Base-by-base conservation (phyloP, 2,797 vertebrate species). In the Notolabrus celidotus region DNA sequence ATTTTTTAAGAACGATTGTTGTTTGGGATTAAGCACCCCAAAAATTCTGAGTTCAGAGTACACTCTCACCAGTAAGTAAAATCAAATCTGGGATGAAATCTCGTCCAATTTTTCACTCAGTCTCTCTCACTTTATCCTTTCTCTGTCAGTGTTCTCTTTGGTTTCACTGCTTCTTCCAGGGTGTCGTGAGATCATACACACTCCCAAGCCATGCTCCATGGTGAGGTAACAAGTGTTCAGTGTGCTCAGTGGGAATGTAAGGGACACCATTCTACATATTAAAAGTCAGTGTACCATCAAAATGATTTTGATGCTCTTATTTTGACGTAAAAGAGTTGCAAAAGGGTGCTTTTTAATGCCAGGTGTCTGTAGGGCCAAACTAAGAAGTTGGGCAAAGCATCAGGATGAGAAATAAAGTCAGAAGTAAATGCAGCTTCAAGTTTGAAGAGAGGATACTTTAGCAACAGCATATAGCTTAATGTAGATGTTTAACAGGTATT, bases 261-360 rank as follows among this genome's bases (percentile, higher is more conserved):
- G 46, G 22, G 25, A 27, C 23, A 25, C 46, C 7, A 47, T 47
- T 46, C 12, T 25, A 15, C 46, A 6, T 15, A 25, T 47, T 9
- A 11, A 47, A 47, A 47, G 46, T 47, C 46, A 47, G 46, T 47
- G 46, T 47, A 47, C 46, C 46, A 47, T 47, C 46, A 47, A 47
- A 47, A 25, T 25, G 11, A 47, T 47, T 47, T 3, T 47, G 7
- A 47, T 16, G 22, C 20, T 25, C 22, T 19, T 14, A 22, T 15
- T 47, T 47, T 47, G 23, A 25, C 46, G 46, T 25, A 15, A 16
- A 16, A 47, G 6, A 8, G 22, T 16, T 12, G 16, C 22, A 25
- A 20, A 12, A 22, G 23, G 23, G 14, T 25, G 27, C 7, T 25
- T 16, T 39, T 25, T 47, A 16, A 47, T 25, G 46, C 46, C 46